Evolutionary conservation across 2,113 vertebrate genomes (phyloP).

Genomic region (Myotis lucifugus): DNA sequence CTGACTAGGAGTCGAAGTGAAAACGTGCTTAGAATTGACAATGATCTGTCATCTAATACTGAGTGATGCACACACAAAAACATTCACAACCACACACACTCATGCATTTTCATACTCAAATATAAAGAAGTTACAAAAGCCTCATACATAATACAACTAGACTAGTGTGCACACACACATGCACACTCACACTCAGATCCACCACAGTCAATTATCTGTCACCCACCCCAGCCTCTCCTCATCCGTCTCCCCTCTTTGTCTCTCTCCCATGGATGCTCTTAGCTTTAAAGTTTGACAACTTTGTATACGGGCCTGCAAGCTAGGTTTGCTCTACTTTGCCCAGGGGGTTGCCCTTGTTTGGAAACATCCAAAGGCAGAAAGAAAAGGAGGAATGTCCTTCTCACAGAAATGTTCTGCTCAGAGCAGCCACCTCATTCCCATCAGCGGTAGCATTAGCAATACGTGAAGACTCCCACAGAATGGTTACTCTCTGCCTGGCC

Average conservation of each 20-base stretch:
- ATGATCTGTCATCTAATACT: constrained; percentile 27
- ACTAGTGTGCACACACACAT: not conserved
- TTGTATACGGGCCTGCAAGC: not conserved
- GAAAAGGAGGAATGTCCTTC: not conserved
- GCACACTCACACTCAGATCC: not conserved
- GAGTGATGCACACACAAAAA: not conserved
- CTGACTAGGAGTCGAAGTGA: constrained; percentile 46
- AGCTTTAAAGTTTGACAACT: not conserved
- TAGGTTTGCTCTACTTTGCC: not conserved
- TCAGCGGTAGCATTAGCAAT: not conserved
- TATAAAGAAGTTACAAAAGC: not conserved
- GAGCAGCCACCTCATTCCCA: not conserved
- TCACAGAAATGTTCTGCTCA: not conserved
- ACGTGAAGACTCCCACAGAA: not conserved
- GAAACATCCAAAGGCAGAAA: not conserved
- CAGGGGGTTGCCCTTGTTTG: not conserved
- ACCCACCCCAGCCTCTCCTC: not conserved
- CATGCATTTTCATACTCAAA: not conserved
- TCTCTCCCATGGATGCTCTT: not conserved
- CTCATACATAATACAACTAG: not conserved
- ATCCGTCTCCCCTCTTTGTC: not conserved
- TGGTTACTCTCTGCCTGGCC: not conserved
- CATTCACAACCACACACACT: not conserved
- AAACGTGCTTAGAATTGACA: constrained; percentile 60
- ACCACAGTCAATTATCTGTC: not conserved